Evolutionary conservation across 2,113 vertebrate species (phyloP).

Genomic region (Rhinolophus sinicus): DNA sequence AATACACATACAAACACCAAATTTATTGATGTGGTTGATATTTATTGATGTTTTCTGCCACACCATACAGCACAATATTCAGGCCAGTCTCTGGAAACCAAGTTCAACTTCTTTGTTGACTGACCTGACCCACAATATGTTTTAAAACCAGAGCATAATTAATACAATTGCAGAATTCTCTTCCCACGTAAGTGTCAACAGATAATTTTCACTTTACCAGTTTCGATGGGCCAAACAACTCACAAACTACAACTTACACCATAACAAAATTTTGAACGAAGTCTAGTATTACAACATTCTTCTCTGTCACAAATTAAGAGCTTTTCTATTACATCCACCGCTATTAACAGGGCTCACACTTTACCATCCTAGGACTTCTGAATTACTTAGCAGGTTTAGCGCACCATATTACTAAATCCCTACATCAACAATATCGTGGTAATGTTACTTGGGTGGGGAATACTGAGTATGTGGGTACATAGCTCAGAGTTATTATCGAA

Average conservation of each 20-base stretch:
- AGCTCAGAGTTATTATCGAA: not conserved
- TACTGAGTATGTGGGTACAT: not conserved
- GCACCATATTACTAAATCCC: not conserved
- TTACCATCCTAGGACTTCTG: not conserved
- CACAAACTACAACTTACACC: not conserved
- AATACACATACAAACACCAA: not conserved
- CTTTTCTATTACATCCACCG: not conserved
- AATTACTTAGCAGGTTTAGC: not conserved
- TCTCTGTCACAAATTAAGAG: not conserved
- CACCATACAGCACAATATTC: not conserved
- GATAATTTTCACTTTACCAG: not conserved
- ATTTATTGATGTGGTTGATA: too few relatives aligned
- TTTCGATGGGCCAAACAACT: not conserved
- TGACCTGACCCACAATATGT: not conserved
- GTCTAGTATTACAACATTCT: not conserved
- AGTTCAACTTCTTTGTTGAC: not conserved
- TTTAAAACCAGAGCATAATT: conserved; percentile 5
- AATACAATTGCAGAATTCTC: not conserved
- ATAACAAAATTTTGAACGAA: not conserved
- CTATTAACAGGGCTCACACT: not conserved
- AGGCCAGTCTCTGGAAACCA: not conserved
- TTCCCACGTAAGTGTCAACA: not conserved
- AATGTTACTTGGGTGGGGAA: not conserved
- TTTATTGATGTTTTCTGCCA: not conserved
- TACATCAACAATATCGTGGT: not conserved